Conservation (phyloP, 2,797 vertebrate species). For the Sebastes vulpes region DNA sequence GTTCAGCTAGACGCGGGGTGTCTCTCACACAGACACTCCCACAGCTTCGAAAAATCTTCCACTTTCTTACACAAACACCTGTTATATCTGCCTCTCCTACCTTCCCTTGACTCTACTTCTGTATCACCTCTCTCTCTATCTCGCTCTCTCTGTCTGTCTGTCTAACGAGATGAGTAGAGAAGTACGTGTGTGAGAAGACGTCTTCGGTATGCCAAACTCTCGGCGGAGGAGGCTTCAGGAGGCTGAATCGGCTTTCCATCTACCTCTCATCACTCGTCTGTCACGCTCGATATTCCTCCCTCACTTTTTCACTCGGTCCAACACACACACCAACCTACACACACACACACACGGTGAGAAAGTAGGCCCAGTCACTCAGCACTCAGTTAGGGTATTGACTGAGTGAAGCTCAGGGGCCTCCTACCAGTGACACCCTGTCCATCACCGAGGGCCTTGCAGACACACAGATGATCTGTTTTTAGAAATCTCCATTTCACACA, state of each 20-base stretch:
- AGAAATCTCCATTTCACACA: background rate
- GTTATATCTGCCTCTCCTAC: slow-evolving; percentile 2
- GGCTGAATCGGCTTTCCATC: slow-evolving; percentile 27
- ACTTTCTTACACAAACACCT: slow-evolving; percentile 18
- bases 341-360: slow-evolving; percentile 31
- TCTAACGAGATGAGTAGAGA: slow-evolving; percentile 18
- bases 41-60: background rate
- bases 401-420: slow-evolving; percentile 45
- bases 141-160: background rate
- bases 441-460: slow-evolving; percentile 39
- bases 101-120: slow-evolving; percentile 2
- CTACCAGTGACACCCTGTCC: slow-evolving; percentile 53
- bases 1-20: slow-evolving; percentile 39
- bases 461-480: slow-evolving; percentile 31
- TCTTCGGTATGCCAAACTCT: slow-evolving; percentile 29
- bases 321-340: slow-evolving; percentile 1
- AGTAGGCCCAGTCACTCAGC: slow-evolving; percentile 56
- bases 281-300: slow-evolving; percentile 26
- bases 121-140: background rate
- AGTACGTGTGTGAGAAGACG: slow-evolving; percentile 20
- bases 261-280: slow-evolving; percentile 62
- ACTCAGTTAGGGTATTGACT: slow-evolving; percentile 48
- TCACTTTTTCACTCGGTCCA: background rate
- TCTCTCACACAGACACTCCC: slow-evolving; percentile 3
- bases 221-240: background rate